Evolutionary conservation across 2,888 invertebrate genomes (phyloP), one percentile per base, ranked within the genome.

Genomic region (Pecten maximus): DNA sequence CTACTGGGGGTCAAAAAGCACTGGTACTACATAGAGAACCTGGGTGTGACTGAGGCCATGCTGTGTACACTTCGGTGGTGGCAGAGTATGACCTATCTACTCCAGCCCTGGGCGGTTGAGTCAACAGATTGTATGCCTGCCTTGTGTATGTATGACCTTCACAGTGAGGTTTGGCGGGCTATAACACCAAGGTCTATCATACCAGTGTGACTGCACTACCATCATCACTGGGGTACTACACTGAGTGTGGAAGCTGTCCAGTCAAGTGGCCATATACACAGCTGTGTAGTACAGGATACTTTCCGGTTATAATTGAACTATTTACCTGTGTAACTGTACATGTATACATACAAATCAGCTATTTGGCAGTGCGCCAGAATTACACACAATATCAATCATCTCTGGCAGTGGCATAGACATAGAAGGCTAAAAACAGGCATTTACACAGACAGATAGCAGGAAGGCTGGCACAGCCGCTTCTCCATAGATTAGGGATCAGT

Each of bases 361-460:
- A 74, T 74, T 74, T 74, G 74, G 74, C 74, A 28, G 23, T 0
- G 12, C 6, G 74, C 74, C 74, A 74, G 74, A 74, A 74, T 74
- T 35, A 74, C 74, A 74, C 74, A 74, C 74, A 74, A 74, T 74
- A 74, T 74, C 74, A 74, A 74, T 74, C 74, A 74, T 74, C 74
- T 74, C 74, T 74, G 74, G 35, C 74, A 74, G 74, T 74, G 8
- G 35, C 35, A 35, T 23, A 74, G 74, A 28, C 74, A 74, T 74
- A 35, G 74, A 74, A 74, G 74, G 74, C 74, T 74, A 74, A 74
- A 54, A 74, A 74, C 74, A 74, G 74, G 74, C 74, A 74, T 74
- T 54, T 74, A 74, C 23, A 74, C 74, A 74, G 74, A 74, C 74
- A 74, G 74, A 74, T 74, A 74, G 74, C 74, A 74, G 74, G 74